These are phyloP conservation scores for Crax fasciolata DNA, from an alignment of 2,797 vertebrate genomes.

Conservation along the genomic window DNA sequence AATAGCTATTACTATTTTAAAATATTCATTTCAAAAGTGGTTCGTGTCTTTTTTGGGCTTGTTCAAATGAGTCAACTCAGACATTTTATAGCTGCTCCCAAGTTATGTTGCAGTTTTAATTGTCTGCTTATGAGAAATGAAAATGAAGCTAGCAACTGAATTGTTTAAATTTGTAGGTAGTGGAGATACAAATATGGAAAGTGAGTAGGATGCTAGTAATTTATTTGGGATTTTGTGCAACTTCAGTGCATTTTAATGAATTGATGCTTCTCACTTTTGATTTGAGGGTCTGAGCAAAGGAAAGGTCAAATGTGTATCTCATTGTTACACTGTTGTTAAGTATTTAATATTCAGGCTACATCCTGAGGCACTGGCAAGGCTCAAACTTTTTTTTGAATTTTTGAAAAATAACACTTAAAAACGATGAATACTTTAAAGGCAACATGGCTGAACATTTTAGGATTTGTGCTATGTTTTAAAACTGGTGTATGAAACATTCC, in stretches of 20 bases:
- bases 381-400: neutral
- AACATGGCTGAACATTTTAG: neutral
- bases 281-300: neutral
- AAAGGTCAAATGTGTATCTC: neutral
- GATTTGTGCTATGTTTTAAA: neutral
- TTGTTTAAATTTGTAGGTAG: neutral
- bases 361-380: neutral
- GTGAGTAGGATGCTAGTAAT: neutral
- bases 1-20: constrained; percentile 2
- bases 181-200: neutral
- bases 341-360: neutral
- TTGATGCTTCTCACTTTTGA: neutral
- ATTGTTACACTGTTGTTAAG: neutral
- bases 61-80: constrained; percentile 25
- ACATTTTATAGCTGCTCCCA: constrained; percentile 18
- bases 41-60: constrained; percentile 10
- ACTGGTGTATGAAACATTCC: neutral
- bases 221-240: neutral
- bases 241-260: neutral
- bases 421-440: neutral
- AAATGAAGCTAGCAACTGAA: neutral
- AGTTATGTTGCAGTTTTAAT: neutral
- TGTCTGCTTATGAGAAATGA: neutral
- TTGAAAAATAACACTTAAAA: neutral
- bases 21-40: neutral